Evolutionary conservation across 2,888 invertebrate species (phyloP).

Genomic region (Lacanobia oleracea): DNA sequence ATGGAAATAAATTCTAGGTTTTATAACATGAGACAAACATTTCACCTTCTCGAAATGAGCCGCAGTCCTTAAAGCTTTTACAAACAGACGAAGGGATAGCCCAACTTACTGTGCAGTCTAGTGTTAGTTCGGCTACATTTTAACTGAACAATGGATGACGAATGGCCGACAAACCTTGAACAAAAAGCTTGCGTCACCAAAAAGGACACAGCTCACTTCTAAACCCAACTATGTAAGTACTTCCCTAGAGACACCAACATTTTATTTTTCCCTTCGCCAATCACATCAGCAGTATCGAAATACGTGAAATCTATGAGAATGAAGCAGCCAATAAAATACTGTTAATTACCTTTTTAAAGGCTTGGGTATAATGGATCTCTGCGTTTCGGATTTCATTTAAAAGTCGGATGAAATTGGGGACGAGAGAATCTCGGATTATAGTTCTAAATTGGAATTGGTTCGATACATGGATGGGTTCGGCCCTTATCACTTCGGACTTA

Average conservation of each 20-base stretch:
- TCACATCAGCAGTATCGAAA: constrained; percentile 46
- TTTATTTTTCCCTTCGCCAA: constrained; percentile 47
- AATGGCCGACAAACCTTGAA: constrained; percentile 42
- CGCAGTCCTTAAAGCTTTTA: not conserved
- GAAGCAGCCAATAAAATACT: constrained; percentile 28
- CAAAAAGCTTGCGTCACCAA: constrained; percentile 45
- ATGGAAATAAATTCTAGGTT: not conserved
- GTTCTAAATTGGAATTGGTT: constrained; percentile 56
- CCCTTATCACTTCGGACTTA: constrained; percentile 44
- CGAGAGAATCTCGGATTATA: constrained; percentile 48
- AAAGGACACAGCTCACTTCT: constrained; percentile 47
- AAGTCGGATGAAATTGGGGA: constrained; percentile 33
- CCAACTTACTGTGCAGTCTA: constrained; percentile 6
- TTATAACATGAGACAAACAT: not conserved
- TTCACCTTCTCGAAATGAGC: not conserved
- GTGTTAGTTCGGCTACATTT: constrained; percentile 16
- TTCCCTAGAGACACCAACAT: constrained; percentile 51
- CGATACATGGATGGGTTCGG: constrained; percentile 40
- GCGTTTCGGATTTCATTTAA: constrained; percentile 39
- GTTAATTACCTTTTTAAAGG: constrained; percentile 42
- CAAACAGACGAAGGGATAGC: constrained; percentile 4
- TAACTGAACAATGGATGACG: constrained; percentile 22
- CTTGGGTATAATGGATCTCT: constrained; percentile 29
- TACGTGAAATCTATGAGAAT: constrained; percentile 56
- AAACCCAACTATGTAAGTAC: constrained; percentile 48